Base-by-base conservation (phyloP, 1,140 invertebrate species). In the Papilio helenus region DNA sequence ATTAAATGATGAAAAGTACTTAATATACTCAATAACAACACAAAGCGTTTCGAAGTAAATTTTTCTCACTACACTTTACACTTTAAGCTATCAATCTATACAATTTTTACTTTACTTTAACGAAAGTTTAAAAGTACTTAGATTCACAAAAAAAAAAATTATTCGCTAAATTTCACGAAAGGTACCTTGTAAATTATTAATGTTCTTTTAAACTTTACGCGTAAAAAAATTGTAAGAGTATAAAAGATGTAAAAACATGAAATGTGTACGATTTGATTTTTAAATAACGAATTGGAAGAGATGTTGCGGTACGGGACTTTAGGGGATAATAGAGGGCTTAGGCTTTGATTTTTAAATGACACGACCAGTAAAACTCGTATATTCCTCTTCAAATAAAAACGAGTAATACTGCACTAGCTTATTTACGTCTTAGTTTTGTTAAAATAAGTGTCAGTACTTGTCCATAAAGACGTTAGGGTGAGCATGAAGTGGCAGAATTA, bases 101-200 rank as follows among this genome's bases (percentile, higher is more conserved):
- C n/a, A 18, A 18, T 49, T 49, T 49, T 16, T 18, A 49, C 46
- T 49, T 49, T 18, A 49, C 46, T 49, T 7, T 16, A 49, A 49
- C 5, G 2, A 49, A 18, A 49, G 14, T 49, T 49, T 5, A 5
- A 49, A 49, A 49, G 14, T 49, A 16, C 16, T 3, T 49, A 49
- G 10, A 18, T 16, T 18, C 46, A 49, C 14, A 39, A 49, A 49
- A 18, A 16, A 49, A 49, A 55, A 55, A 9, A n/a, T 20, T 20
- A 55, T 55, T 46, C 44, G 1, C 16, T 8, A n/a, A 5, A 29
- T 68, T 29, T 29, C 23, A 14, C 4, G 23, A 68, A 68, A 16
- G 23, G 61, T 68, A 68, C 61, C 61, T 68, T 68, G 10, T 68
- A 68, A 68, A 68, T 68, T 68, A 68, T 68, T 68, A 68, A 68